Evolutionary conservation across 1,140 invertebrate genomes (phyloP), one percentile per base, ranked within the genome.

Genomic region (Panagrolaimus sp.): DNA sequence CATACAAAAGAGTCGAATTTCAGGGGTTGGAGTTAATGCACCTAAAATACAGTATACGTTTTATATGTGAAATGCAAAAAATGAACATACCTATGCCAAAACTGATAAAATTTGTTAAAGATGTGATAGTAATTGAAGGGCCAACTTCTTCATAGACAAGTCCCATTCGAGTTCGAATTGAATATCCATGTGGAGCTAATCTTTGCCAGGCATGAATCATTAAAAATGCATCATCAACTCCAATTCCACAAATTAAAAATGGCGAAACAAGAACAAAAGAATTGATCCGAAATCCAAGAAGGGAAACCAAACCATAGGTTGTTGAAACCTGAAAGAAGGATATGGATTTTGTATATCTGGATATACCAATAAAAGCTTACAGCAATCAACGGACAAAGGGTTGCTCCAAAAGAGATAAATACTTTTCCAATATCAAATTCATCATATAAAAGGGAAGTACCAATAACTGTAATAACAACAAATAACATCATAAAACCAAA

Each of bases 71-170:
- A 97, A 1, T 93, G 91, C 46, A 92, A 94, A 73, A 94, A 89
- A 72, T 94, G 91, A 38, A 38, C 32, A 38, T 4, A 14, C 95
- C 94, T 65, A 97, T 95, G 83, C 90, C 92, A 85, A 97, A 96
- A n/a, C 92, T 94, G 70, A 97, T 88, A 86, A 96, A 91, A 84
- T 97, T 93, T 0, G 94, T 98, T 12, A 97, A 86, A 0, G 94
- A 96, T 0, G 95, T 97, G 71, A 98, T 96, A 26, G 94, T 96
- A 65, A 98, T 95, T 2, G 93, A 96, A 10, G 96, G 93, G 0
- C 93, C 94, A n/a, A 94, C 93, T 82, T 94, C 91, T 67, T 79
- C 78, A 46, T 79, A 73, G 32, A 80, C 79, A 52, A 78, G 46
- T 52, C 71, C 74, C 9, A 77, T 12, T 24, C 75, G 28, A 8